Evolutionary conservation across 2,797 vertebrate species (phyloP).

Genomic region (Cottoperca gobio): DNA sequence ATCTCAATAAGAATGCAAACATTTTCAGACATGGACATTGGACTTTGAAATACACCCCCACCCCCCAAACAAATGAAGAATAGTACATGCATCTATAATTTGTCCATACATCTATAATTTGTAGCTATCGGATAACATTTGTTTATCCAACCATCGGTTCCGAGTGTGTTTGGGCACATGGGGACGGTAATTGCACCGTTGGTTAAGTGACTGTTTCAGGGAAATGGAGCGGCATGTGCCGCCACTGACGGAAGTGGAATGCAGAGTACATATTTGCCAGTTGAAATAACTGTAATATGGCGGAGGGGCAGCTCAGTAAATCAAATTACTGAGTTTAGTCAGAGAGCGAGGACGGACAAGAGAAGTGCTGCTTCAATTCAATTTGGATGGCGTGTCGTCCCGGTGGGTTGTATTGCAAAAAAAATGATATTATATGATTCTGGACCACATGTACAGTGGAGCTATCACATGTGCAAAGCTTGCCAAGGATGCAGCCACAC

Average conservation of each 20-base stretch:
- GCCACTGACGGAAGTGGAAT: conserved; percentile 59
- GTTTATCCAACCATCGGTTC: conserved; percentile 66
- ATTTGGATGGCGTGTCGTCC: conserved; percentile 37
- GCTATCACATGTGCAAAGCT: conserved; percentile 31
- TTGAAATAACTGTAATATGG: conserved; percentile 69
- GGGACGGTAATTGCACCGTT: conserved; percentile 65
- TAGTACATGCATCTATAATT: conserved; percentile 51
- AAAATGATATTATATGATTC: conserved; percentile 14
- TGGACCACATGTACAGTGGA: conserved; percentile 19
- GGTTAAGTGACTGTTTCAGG: conserved; percentile 65
- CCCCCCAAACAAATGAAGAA: no score
- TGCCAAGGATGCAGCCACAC: conserved; percentile 3
- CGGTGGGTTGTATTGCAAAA: background rate
- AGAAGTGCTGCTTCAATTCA: conserved; percentile 44
- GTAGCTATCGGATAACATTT: conserved; percentile 69
- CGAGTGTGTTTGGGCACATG: conserved; percentile 64
- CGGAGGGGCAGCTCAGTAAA: conserved; percentile 43
- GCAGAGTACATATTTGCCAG: conserved; percentile 66
- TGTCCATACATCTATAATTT: conserved; percentile 64
- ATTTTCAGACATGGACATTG: conserved; percentile 52
- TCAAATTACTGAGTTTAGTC: conserved; percentile 52
- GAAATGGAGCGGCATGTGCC: conserved; percentile 55
- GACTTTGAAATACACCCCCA: no score
- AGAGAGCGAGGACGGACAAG: conserved; percentile 20
- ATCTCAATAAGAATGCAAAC: conserved; percentile 69